Evolutionary conservation across 2,113 vertebrate genomes (phyloP).

Genomic region (Mormyrus lacerda): DNA sequence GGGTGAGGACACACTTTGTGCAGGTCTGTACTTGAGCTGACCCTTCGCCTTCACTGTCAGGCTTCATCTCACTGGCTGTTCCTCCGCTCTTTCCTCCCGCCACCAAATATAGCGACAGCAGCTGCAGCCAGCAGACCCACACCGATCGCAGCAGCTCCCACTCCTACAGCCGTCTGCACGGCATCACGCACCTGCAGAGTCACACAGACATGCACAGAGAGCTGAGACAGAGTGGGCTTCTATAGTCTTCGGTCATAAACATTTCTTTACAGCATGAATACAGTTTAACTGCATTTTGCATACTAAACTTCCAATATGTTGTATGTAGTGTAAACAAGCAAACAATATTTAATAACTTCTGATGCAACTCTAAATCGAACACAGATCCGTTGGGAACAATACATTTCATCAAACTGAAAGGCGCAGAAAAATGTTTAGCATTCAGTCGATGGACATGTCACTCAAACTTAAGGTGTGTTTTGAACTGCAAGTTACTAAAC

Average conservation of each 20-base stretch:
- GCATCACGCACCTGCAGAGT: constrained; percentile 45
- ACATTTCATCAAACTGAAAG: background rate
- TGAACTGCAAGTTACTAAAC: background rate
- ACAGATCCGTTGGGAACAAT: background rate
- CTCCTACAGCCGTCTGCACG: background rate
- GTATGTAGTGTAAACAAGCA: background rate
- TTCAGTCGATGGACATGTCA: background rate
- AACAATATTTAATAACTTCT: background rate
- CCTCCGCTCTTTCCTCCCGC: constrained; percentile 39
- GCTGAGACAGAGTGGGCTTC: too few species aligned
- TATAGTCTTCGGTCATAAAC: too few species aligned
- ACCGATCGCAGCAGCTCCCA: constrained; percentile 14
- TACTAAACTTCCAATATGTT: too few species aligned
- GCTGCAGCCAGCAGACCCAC: constrained; percentile 30
- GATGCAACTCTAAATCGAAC: background rate
- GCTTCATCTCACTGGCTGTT: background rate
- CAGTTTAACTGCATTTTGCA: too few species aligned
- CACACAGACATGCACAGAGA: too few species aligned
- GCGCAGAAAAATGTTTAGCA: background rate
- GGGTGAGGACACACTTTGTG: background rate
- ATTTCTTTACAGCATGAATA: too few species aligned
- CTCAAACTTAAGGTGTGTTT: background rate
- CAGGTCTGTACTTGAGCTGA: background rate
- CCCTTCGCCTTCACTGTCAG: background rate
- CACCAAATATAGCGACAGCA: constrained; percentile 25